Evolutionary conservation across 2,113 vertebrate species (phyloP).

Genomic region (Alexandromys fortis): DNA sequence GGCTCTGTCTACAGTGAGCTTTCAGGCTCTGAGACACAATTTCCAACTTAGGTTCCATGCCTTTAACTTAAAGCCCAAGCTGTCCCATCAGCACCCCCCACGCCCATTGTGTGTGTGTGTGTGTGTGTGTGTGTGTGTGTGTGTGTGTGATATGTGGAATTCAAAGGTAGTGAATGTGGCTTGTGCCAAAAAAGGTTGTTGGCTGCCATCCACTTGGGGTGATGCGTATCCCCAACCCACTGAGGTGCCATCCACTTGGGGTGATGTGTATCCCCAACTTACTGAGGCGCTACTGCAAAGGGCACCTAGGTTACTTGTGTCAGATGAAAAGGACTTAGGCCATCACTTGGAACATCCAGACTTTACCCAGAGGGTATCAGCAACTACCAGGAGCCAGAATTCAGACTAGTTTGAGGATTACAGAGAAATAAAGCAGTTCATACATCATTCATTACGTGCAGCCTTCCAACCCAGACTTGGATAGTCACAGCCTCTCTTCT

Average conservation of each 20-base stretch:
- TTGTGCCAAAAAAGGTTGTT: background rate
- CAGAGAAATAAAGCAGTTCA: background rate
- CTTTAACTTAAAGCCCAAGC: background rate
- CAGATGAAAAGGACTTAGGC: background rate
- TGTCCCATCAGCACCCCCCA: no score
- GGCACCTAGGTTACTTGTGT: background rate
- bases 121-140: no score
- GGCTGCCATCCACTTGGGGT: background rate
- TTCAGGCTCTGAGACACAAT: background rate
- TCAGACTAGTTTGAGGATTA: background rate
- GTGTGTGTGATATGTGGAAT: background rate
- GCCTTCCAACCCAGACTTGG: background rate
- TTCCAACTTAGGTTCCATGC: background rate
- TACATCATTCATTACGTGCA: background rate
- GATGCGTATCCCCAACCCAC: background rate
- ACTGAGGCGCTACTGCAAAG: background rate
- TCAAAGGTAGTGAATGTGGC: background rate
- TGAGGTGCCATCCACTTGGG: background rate
- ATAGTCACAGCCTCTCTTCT: background rate
- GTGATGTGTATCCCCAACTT: background rate
- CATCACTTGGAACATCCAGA: background rate
- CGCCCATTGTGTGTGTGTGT: fast-evolving
- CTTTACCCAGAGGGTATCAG: background rate
- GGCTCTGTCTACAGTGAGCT: background rate
- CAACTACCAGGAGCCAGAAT: background rate